Evolutionary conservation across 2,113 vertebrate genomes (phyloP), one percentile per base, ranked within the genome.

Genomic region (Pituophis catenifer): DNA sequence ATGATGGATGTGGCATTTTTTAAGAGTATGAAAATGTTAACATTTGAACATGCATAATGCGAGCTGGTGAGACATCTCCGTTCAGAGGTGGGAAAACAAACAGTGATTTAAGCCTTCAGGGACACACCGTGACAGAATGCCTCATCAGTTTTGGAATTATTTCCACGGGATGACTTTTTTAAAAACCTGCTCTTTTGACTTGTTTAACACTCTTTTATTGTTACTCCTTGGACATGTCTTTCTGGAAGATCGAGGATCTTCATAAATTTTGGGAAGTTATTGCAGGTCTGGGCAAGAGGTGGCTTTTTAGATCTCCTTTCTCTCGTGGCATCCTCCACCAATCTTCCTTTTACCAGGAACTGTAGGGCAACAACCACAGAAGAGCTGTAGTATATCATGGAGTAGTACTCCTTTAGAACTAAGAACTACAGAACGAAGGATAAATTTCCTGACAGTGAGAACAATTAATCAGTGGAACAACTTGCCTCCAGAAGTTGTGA

Each of bases 1-100:
- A 93, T 93, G 92, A 93, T 93, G 89, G 89, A 93, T 93, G 89
- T 90, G 92, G 92, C 92, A 90, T 90, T 93, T 93, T 85, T 81
- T 90, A 87, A 90, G 92, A 87, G 89, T 57, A 86, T 87, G 92
- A 62, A 90, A 93, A 93, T 93, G 89, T 93, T 93, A 86, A 90
- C 92, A 93, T 90, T 93, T 93, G 92, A 93, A 90, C 81, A 70
- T 87, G 89, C 81, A 86, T 87, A 93, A 90, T 93, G 89, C 5
- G 48, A 87, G 21, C 75, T 44, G 89, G 89, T 65, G 81, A 93
- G 92, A 87, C 89, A 87, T 65, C 92, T 90, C 19, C 6, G n/a
- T 62, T 62, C 81, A 90, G 55, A 44, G 62, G 81, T 70, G 57
- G 92, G 81, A 90, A 93, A 93, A 90, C 75, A 90, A 93, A 93